phyloP scores from a whole-genome alignment of 1,140 invertebrate genomes.

The Hyposmocoma kahamanoa region DNA sequence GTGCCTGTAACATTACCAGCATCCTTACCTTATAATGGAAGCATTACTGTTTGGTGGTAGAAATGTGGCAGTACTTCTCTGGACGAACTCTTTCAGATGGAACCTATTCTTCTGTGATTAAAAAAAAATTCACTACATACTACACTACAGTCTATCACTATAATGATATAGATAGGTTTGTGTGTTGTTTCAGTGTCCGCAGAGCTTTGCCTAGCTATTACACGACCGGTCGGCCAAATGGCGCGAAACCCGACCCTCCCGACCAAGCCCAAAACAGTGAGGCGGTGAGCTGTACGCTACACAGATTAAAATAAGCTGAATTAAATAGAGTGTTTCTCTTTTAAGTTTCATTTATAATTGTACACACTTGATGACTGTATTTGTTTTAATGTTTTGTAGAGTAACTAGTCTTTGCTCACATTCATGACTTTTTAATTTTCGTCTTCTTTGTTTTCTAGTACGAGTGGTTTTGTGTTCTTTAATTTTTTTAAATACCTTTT shows the following conservation, averaged over 20 bases:
- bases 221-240: slow-evolving; percentile 69
- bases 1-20: too few species aligned
- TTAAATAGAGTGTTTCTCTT: not conserved
- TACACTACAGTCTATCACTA: not conserved
- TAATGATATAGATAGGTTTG: not conserved
- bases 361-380: not conserved
- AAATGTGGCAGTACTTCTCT: not conserved
- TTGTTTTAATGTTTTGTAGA: not conserved
- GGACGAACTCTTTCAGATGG: not conserved
- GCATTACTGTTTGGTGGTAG: too few species aligned
- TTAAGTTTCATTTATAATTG: not conserved
- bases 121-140: not conserved
- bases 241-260: slow-evolving; percentile 65
- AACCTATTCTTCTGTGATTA: not conserved
- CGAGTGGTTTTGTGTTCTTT: too few species aligned
- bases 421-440: not conserved
- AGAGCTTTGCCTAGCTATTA: slow-evolving; percentile 44
- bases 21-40: too few species aligned
- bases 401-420: not conserved
- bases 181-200: slow-evolving; percentile 22
- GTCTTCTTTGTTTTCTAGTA: too few species aligned
- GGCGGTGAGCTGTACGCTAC: slow-evolving; percentile 35
- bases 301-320: slow-evolving; percentile 5
- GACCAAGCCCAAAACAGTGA: slow-evolving; percentile 34
- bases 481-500: too few species aligned